Conservation (phyloP, 2,888 invertebrate genomes). For the Cantharis lateralis region DNA sequence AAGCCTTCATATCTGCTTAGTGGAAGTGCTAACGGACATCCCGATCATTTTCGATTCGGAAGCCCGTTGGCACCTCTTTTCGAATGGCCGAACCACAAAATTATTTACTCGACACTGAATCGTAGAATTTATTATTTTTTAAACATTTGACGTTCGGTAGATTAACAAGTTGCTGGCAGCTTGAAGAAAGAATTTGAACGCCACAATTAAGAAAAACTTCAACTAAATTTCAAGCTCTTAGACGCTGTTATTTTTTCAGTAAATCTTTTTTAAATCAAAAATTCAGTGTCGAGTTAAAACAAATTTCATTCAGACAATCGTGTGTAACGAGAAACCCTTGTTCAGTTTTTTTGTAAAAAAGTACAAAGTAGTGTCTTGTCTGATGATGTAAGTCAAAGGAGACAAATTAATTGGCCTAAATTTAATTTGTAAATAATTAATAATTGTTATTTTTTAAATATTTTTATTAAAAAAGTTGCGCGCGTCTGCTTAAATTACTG, state of each 20-base stretch:
- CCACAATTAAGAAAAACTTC: too few relatives aligned
- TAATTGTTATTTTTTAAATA: not conserved
- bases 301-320: not conserved
- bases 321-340: not conserved
- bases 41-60: too few relatives aligned
- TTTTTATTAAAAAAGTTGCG: not conserved
- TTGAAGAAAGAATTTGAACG: not conserved
- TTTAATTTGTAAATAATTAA: not conserved
- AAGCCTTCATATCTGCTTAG: too few relatives aligned
- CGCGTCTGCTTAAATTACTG: not conserved
- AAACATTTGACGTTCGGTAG: not conserved
- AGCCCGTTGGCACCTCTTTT: too few relatives aligned
- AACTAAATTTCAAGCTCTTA: too few relatives aligned
- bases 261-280: not conserved
- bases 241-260: too few relatives aligned
- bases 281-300: not conserved
- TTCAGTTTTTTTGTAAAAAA: not conserved
- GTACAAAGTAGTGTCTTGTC: not conserved
- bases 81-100: not conserved
- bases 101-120: not conserved
- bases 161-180: not conserved
- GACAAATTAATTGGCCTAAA: not conserved
- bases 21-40: too few relatives aligned
- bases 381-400: not conserved
- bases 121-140: not conserved